Evolutionary conservation across 53 echinoderm and acorn worm species (phyloP), one percentile per base, ranked within the genome.

Genomic region (Patiria pectinifera): DNA sequence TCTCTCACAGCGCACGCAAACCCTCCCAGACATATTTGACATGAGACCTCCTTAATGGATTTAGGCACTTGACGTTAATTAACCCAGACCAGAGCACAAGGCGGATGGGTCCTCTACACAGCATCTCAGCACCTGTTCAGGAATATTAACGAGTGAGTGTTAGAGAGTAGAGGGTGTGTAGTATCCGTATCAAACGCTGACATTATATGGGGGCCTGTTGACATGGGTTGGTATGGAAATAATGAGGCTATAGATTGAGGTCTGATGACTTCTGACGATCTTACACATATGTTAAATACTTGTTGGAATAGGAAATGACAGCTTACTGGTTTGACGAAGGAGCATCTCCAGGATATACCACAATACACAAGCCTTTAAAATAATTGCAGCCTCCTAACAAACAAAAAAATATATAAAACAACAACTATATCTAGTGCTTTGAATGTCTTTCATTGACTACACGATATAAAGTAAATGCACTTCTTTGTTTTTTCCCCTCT

Each of bases 41-140:
- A 3, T 26, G 78, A 78, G 43, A 78, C 24, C 14, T 44, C 45
- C 43, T 7, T 78, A 45, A 78, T 78, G 45, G 35, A 78, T 24
- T 78, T 78, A 45, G 35, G 78, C 78, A 78, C 78, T 78, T 78
- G 78, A 78, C 78, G 78, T 78, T 78, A 78, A 78, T 78, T 78
- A 78, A 43, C 43, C 78, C 12, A 78, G 78, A 78, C 78, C 78
- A 11, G 6, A 78, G 78, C 78, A 78, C 78, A 78, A 18, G 44
- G 43, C 35, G 24, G 26, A 78, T 2, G 45, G 16, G 35, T 15
- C 11, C 43, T 8, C 35, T 22, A 22, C 16, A 19, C 10, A 15
- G 16, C 74, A 74, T 21, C 21, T 74, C 74, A 74, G 74, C 78
- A 78, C 78, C 78, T 78, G 78, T 78, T 45, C 78, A 78, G 70